A percentile compares a stretch with the other conserved stretches of the same genome.
These are phyloP conservation scores for Intoshia linei DNA, from an alignment of 1,140 invertebrate genomes.

Conservation along the genomic window DNA sequence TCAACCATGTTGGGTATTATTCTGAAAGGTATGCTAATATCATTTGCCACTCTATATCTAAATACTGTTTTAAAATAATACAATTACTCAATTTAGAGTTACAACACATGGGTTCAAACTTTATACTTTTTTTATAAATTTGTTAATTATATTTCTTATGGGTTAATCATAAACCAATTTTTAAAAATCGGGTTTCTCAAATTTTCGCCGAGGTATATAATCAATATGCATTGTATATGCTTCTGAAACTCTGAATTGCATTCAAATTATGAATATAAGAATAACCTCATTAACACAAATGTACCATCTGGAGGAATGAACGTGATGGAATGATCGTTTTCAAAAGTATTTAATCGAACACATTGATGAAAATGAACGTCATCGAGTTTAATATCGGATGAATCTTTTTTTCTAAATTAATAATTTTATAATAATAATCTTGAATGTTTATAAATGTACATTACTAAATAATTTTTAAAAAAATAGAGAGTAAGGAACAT, in stretches of 20 bases:
- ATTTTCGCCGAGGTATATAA: neutral
- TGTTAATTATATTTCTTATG: no score
- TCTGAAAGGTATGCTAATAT: slow-evolving; percentile 90
- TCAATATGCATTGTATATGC: neutral
- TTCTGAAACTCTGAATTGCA: neutral
- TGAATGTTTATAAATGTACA: no score
- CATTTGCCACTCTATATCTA: slow-evolving; percentile 87
- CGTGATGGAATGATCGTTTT: slow-evolving; percentile 95
- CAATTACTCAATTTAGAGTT: neutral
- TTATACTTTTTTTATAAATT: no score
- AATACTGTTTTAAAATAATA: slow-evolving; percentile 3
- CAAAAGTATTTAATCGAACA: slow-evolving; percentile 95
- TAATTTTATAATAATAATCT: no score
- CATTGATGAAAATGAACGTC: slow-evolving; percentile 99
- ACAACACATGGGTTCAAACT: neutral
- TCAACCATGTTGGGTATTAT: slow-evolving; percentile 99
- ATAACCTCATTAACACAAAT: slow-evolving; percentile 86
- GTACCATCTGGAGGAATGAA: slow-evolving; percentile 98
- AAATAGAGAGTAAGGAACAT: no score
- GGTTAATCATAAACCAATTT: no score
- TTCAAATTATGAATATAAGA: slow-evolving; percentile 2
- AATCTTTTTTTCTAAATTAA: no score
- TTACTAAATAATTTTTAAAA: no score
- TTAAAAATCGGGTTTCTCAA: no score
- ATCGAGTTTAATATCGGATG: no score